A percentile compares a stretch with the other conserved stretches of the same genome.
These are phyloP conservation scores for Octodon degus DNA, from an alignment of 2,113 vertebrate genomes.

Conservation along the genomic window DNA sequence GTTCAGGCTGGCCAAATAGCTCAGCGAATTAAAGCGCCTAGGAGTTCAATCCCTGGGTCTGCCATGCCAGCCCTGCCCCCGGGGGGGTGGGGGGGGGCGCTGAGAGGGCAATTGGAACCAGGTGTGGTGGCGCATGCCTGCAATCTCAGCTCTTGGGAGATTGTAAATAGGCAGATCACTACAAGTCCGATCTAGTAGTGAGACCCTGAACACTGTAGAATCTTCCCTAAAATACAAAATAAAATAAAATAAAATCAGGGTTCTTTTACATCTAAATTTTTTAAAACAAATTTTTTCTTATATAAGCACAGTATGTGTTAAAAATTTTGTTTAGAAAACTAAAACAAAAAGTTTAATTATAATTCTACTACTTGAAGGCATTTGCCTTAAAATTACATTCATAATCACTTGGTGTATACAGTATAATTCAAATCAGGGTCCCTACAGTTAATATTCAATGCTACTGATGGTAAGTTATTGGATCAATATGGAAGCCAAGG, in stretches of 20 bases:
- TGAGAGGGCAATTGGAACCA: no score
- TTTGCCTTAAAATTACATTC: neutral
- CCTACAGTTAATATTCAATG: neutral
- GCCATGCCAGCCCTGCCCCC: no score
- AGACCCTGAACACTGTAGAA: no score
- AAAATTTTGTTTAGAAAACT: neutral
- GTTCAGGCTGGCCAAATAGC: neutral
- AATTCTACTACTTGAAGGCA: constrained; percentile 1
- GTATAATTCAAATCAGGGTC: constrained; percentile 1
- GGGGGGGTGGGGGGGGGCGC: no score
- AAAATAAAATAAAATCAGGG: neutral
- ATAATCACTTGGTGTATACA: neutral
- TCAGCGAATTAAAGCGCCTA: no score
- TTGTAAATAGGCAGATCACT: no score
- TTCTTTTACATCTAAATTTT: constrained; percentile 35
- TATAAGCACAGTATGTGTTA: constrained; percentile 14
- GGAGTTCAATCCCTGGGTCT: no score
- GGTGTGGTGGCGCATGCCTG: no score
- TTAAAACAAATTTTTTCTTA: constrained; percentile 19
- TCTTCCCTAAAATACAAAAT: no score
- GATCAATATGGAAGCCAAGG: neutral
- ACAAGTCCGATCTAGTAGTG: no score
- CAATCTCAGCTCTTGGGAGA: no score
- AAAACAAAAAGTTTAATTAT: constrained; percentile 50
- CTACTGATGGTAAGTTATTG: neutral